phyloP scores from a whole-genome alignment of 2,888 invertebrate species.

The Cheilosia pagana region DNA sequence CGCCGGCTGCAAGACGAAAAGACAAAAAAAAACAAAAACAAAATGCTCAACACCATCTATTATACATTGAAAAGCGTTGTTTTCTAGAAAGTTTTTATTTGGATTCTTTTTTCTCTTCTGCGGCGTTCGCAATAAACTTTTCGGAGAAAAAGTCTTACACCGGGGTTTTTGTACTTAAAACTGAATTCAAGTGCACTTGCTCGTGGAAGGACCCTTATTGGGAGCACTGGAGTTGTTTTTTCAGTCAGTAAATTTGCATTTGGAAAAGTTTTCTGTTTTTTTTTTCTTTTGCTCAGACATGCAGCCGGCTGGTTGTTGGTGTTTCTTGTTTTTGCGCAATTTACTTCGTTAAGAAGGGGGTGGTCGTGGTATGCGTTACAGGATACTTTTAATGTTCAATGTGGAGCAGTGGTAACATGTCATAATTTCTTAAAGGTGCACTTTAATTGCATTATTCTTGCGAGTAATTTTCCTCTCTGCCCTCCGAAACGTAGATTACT shows the following conservation, averaged over 20 bases:
- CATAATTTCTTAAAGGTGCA: conserved; percentile 45
- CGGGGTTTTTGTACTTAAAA: conserved; percentile 12
- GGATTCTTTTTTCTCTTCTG: background rate
- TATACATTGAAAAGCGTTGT: conserved; percentile 31
- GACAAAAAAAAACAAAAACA: background rate
- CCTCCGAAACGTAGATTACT: conserved; percentile 24
- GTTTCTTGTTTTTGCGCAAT: background rate
- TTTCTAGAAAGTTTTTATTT: conserved; percentile 16
- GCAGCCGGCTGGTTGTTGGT: background rate
- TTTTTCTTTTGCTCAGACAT: background rate
- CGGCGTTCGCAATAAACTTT: conserved; percentile 11
- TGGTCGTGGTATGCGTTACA: background rate
- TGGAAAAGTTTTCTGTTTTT: background rate
- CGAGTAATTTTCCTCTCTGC: conserved; percentile 35
- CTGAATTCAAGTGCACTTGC: conserved; percentile 41
- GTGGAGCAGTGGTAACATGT: conserved; percentile 38
- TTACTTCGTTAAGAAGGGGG: background rate
- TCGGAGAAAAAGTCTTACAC: conserved; percentile 2
- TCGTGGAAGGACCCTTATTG: conserved; percentile 38
- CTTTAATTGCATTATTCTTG: conserved; percentile 50
- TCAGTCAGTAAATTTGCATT: conserved; percentile 43
- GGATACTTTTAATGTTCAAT: background rate
- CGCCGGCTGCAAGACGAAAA: background rate
- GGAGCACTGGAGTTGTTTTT: conserved; percentile 27
- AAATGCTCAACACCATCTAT: conserved; percentile 30